These are phyloP conservation scores for Phengaris alcon DNA, from an alignment of 2,888 invertebrate species.

Conservation along the genomic window DNA sequence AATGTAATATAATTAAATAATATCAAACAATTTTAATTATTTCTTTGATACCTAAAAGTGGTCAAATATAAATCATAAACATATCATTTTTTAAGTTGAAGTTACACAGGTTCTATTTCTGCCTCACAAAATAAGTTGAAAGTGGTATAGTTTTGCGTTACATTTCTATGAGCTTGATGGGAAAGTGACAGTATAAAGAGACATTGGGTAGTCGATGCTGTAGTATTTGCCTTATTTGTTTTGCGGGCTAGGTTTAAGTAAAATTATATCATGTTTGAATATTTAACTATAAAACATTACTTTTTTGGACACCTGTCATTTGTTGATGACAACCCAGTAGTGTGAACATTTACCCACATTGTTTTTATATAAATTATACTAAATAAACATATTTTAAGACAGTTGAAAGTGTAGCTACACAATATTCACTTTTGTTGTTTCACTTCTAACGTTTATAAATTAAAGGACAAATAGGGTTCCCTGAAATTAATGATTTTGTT, in stretches of 20 bases:
- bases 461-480: not conserved
- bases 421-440: conserved; percentile 30
- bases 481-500: not conserved
- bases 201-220: conserved; percentile 56
- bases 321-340: conserved; percentile 16
- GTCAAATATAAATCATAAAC: not conserved
- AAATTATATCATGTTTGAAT: conserved; percentile 62
- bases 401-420: conserved; percentile 28
- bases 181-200: conserved; percentile 45
- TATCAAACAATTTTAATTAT: too few species aligned
- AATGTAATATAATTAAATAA: too few species aligned
- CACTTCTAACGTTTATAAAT: conserved; percentile 22
- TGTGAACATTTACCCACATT: conserved; percentile 24
- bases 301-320: conserved; percentile 19
- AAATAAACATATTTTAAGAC: conserved; percentile 21
- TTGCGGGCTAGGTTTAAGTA: conserved; percentile 65
- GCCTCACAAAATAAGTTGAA: not conserved
- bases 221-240: conserved; percentile 75
- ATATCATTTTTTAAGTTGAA: not conserved
- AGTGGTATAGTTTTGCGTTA: conserved; percentile 38
- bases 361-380: conserved; percentile 28
- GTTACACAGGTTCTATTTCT: not conserved
- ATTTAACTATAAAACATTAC: conserved; percentile 20
- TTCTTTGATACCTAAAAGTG: too few species aligned
- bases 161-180: conserved; percentile 42